Conservation (phyloP, 2,113 vertebrate species). For the Martes martes region DNA sequence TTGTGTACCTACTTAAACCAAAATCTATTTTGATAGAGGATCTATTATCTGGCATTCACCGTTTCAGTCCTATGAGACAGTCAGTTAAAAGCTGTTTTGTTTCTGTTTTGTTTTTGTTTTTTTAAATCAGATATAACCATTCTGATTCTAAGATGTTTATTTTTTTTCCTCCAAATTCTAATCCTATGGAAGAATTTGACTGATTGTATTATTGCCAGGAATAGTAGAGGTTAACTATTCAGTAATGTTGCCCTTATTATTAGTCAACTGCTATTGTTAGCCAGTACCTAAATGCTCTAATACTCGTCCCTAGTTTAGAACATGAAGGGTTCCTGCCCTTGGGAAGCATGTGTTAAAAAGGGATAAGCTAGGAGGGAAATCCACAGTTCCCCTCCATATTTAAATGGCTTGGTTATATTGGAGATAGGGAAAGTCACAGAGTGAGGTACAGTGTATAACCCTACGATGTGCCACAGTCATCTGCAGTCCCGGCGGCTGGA, state of each 20-base stretch:
- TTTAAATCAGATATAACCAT: not conserved
- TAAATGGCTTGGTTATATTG: not conserved
- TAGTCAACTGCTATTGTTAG: not conserved
- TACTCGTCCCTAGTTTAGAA: not conserved
- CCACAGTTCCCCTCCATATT: not conserved
- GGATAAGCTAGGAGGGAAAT: not conserved
- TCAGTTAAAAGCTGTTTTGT: not conserved
- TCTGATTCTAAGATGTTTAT: not conserved
- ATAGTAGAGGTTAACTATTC: not conserved
- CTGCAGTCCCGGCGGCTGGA: not conserved
- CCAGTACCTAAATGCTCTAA: not conserved
- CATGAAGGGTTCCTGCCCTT: not conserved
- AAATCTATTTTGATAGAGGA: not conserved
- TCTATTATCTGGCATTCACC: not conserved
- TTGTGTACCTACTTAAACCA: not conserved
- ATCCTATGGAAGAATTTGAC: not conserved
- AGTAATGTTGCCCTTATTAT: not conserved
- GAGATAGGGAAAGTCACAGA: not conserved
- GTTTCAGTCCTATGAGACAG: not conserved
- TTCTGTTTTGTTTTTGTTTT: too few species aligned
- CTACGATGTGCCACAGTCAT: not conserved
- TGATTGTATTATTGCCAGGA: not conserved
- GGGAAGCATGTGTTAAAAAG: not conserved
- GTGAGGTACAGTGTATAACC: accelerated
- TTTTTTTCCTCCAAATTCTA: not conserved